phyloP scores from a whole-genome alignment of 2,113 vertebrate species.

The Eonycteris spelaea region DNA sequence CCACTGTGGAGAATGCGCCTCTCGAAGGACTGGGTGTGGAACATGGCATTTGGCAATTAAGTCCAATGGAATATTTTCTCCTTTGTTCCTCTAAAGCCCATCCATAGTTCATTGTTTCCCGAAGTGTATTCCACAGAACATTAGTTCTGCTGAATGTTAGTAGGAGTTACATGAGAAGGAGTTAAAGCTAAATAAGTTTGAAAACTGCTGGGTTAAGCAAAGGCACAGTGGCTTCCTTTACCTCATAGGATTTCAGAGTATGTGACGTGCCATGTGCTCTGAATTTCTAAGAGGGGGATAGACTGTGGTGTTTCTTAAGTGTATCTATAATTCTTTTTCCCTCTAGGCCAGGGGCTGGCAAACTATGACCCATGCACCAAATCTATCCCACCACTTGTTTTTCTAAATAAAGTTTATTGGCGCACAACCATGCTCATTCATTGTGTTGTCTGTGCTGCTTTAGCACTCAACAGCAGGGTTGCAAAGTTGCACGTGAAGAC shows the following conservation, averaged over 20 bases:
- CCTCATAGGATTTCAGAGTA: not conserved
- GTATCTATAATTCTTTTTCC: not conserved
- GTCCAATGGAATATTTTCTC: not conserved
- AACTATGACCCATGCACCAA: not conserved
- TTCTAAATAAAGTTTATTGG: not conserved
- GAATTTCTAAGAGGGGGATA: not conserved
- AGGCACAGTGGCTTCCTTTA: not conserved
- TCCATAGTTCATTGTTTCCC: not conserved
- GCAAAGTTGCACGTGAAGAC: not conserved
- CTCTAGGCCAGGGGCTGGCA: not conserved
- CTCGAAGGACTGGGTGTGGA: not conserved
- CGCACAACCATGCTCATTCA: not conserved
- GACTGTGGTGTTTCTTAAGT: not conserved
- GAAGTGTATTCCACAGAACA: not conserved
- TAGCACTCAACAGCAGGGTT: not conserved
- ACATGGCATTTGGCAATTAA: not conserved
- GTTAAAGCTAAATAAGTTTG: not conserved
- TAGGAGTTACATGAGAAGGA: conserved; percentile 1
- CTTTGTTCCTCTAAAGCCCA: conserved; percentile 11
- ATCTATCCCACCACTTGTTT: not conserved
- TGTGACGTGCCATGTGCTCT: not conserved
- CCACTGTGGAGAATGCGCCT: not conserved
- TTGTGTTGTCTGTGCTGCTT: not conserved
- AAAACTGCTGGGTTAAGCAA: not conserved
- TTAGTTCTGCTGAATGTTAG: not conserved